Base-by-base conservation (phyloP, 2,888 invertebrate species). In the Spisula subtruncata region DNA sequence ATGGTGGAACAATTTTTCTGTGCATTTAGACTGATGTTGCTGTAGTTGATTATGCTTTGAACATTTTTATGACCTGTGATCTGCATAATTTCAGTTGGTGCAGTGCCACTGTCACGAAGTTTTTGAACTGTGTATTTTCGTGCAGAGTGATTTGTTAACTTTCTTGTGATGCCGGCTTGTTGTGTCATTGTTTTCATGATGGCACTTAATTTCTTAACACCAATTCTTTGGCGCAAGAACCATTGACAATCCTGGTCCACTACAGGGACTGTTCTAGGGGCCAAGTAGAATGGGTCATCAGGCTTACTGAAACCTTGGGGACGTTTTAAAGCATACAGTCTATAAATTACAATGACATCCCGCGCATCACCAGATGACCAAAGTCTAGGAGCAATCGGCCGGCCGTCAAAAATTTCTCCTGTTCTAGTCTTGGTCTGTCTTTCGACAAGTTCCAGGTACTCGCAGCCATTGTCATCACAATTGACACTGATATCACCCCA, bases 131-230 rank as follows among this genome's bases (percentile, higher is more conserved):
- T 41, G 46, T 81, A 46, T 25, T 81, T 32, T 5, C 81, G 16
- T 25, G 81, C 81, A n/a, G 81, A 81, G 48, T 81, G 81, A 46
- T 81, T 81, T 0, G 81, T 81, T 18, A 46, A 29, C 5, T 46
- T 46, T 1, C 81, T 1, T 46, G 35, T 25, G 6, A 81, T 48
- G 2, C 81, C 81, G 0, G 81, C 81, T 29, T 46, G 10, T 18
- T n/a, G 18, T 0, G 86, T 81, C 90, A 90, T 90, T n/a, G 60
- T 81, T 84, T 82, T 86, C 84, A 90, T 60, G 0, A 90, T n/a
- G 0, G 41, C n/a, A 16, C 41, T 75, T 8, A 88, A 25, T 71
- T 90, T 90, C 14, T 88, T 88, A 10, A 60, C 20, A 5, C 89
- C 89, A 29, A 89, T 85, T 18, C 25, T 54, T 35, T 51, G n/a